A percentile compares a stretch with the other conserved stretches of the same genome.
phyloP scores from a whole-genome alignment of 2,797 vertebrate species.

The Parotocinclus haroldoi region DNA sequence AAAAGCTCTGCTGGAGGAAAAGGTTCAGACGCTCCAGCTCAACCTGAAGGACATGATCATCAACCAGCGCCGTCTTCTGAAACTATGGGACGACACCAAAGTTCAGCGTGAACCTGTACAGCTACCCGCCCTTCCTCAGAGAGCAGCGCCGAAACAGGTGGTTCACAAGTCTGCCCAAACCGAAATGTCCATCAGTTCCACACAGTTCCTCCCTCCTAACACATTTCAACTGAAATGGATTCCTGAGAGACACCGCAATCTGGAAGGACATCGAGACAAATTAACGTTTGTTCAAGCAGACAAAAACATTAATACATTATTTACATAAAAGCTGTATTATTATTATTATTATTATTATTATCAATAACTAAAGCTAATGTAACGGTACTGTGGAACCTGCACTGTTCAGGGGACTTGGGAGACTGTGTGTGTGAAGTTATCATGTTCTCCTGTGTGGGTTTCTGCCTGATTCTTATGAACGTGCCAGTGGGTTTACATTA shows the following conservation, averaged over 20 bases:
- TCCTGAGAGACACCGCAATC: slow-evolving; percentile 55
- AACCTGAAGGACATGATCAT: slow-evolving; percentile 80
- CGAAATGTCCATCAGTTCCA: slow-evolving; percentile 68
- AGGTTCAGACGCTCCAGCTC: slow-evolving; percentile 71
- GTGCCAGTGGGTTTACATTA: no score
- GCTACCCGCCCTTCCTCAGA: slow-evolving; percentile 67
- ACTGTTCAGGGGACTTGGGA: no score
- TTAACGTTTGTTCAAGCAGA: slow-evolving; percentile 59
- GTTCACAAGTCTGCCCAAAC: slow-evolving; percentile 68
- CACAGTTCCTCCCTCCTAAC: slow-evolving; percentile 67
- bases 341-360: no score
- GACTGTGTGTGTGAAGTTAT: no score
- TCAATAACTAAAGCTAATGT: no score
- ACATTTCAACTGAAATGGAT: slow-evolving; percentile 64
- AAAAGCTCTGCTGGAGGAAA: slow-evolving; percentile 73
- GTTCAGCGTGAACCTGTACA: slow-evolving; percentile 66
- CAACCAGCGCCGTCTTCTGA: slow-evolving; percentile 73
- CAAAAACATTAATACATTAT: slow-evolving; percentile 35
- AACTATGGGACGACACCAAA: slow-evolving; percentile 78
- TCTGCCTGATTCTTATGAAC: no score
- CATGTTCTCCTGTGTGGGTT: no score
- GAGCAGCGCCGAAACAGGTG: slow-evolving; percentile 55
- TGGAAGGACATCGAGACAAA: slow-evolving; percentile 66
- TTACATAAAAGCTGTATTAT: no score
- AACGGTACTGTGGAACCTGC: no score